phyloP scores from a whole-genome alignment of 2,888 invertebrate species.

The Allolobophora icterica region DNA sequence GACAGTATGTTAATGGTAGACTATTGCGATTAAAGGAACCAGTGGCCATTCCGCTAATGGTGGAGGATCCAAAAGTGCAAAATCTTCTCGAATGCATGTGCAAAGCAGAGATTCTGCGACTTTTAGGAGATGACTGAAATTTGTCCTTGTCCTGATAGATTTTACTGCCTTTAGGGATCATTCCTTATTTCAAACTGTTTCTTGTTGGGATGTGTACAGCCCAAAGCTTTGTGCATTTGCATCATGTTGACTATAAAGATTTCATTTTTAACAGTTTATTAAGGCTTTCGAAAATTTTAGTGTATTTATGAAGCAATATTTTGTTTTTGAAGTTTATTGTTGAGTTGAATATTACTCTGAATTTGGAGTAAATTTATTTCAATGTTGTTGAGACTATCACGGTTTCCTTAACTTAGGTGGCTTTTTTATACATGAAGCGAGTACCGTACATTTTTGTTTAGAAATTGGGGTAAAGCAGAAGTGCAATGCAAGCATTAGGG shows the following conservation, averaged over 20 bases:
- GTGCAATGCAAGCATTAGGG: too few species aligned
- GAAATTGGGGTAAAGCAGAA: not conserved
- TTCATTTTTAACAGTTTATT: too few species aligned
- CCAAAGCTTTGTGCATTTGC: not conserved
- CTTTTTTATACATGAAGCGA: not conserved
- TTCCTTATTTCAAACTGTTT: not conserved
- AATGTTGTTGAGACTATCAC: too few species aligned
- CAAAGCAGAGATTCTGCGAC: not conserved
- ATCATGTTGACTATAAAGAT: too few species aligned
- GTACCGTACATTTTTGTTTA: too few species aligned
- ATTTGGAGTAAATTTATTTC: too few species aligned
- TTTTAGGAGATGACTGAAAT: not conserved
- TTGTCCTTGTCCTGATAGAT: not conserved
- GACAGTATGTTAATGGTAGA: not conserved
- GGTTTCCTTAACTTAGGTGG: too few species aligned
- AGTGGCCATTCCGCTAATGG: conserved; percentile 2
- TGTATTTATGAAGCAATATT: too few species aligned
- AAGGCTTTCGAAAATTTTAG: too few species aligned
- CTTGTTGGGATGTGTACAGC: not conserved
- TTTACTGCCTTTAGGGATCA: not conserved
- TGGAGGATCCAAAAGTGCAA: conserved; percentile 4
- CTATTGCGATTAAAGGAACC: not conserved
- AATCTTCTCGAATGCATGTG: not conserved
- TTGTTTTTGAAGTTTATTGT: too few species aligned
- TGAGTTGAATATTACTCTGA: too few species aligned